These are phyloP conservation scores for Marmota flaviventris DNA, from an alignment of 2,113 vertebrate species.

Conservation along the genomic window DNA sequence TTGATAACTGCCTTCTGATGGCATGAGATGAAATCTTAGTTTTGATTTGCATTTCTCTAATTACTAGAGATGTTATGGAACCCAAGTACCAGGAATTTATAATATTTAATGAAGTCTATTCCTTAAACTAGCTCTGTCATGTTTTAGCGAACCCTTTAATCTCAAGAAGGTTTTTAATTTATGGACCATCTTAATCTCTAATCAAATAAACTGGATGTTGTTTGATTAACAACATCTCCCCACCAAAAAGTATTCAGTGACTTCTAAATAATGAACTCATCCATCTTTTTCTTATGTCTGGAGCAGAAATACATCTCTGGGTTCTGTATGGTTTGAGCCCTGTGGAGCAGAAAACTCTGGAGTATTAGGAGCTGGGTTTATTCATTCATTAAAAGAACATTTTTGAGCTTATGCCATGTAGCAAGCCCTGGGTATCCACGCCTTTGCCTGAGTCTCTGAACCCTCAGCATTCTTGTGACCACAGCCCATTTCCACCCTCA, in stretches of 20 bases:
- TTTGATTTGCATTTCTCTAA: too few species aligned
- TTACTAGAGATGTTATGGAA: too few species aligned
- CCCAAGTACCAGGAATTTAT: background rate
- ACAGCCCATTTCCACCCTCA: background rate
- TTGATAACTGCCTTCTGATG: too few species aligned
- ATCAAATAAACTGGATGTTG: background rate
- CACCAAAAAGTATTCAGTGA: background rate
- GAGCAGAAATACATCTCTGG: background rate
- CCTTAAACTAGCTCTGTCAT: background rate
- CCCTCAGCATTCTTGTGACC: background rate
- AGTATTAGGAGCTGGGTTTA: background rate
- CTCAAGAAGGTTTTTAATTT: background rate
- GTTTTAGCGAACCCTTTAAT: background rate
- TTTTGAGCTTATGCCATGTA: background rate
- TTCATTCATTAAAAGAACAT: background rate
- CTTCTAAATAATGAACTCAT: background rate
- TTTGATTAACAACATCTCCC: background rate
- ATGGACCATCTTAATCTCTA: background rate
- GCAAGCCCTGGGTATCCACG: background rate
- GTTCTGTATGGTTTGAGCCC: background rate
- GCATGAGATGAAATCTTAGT: too few species aligned
- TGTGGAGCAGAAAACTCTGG: background rate
- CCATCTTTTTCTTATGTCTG: background rate
- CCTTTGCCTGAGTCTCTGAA: background rate
- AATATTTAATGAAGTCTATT: background rate